These are phyloP conservation scores for Buceros bicornis DNA, from an alignment of 2,797 vertebrate species.

Conservation along the genomic window DNA sequence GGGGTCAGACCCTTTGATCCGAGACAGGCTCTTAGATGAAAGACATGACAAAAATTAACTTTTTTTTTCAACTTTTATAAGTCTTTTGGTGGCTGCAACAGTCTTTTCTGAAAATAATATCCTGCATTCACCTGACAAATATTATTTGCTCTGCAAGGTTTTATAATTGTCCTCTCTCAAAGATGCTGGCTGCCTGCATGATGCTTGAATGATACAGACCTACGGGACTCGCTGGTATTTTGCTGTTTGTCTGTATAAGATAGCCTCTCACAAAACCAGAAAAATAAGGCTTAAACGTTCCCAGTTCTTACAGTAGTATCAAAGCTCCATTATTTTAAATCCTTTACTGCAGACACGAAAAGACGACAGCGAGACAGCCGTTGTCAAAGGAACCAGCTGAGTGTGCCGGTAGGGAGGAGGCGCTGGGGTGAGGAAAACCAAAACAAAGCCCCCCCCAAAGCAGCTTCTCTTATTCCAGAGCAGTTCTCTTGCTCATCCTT, in stretches of 20 bases:
- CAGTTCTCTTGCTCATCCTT: neutral
- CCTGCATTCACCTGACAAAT: accelerated
- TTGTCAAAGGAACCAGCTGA: too few relatives aligned
- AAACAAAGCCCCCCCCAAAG: neutral
- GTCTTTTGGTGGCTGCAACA: neutral
- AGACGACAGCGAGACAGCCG: too few relatives aligned
- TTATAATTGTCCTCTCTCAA: neutral
- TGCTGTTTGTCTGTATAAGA: neutral
- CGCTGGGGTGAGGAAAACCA: too few relatives aligned
- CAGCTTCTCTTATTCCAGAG: neutral
- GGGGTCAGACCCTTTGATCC: too few relatives aligned
- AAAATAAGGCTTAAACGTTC: neutral
- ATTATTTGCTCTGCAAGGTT: neutral
- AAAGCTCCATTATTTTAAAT: neutral
- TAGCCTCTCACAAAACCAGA: neutral
- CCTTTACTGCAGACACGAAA: neutral
- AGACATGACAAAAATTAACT: neutral
- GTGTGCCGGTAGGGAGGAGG: neutral
- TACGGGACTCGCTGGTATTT: neutral
- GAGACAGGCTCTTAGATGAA: neutral
- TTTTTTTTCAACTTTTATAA: neutral
- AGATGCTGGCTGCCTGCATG: neutral
- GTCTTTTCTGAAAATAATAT: neutral
- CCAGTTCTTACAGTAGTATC: too few relatives aligned
- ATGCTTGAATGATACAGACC: neutral